phyloP scores from a whole-genome alignment of 2,113 vertebrate species.

The Larimichthys polyactis region DNA sequence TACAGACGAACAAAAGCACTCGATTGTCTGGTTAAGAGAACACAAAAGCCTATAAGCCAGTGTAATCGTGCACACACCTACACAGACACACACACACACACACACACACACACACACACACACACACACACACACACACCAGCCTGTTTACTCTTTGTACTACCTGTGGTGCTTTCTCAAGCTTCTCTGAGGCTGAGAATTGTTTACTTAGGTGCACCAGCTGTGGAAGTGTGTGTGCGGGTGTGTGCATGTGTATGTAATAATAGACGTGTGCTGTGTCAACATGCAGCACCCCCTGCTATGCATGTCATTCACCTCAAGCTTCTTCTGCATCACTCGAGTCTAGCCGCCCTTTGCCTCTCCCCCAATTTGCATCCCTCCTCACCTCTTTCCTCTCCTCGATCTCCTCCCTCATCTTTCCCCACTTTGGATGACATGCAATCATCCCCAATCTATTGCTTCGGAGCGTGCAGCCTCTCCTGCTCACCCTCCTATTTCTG shows the following conservation, averaged over 20 bases:
- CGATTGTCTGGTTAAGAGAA: slow-evolving; percentile 51
- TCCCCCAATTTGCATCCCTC: slow-evolving; percentile 22
- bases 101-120: slow-evolving; percentile 13
- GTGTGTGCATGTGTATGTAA: slow-evolving; percentile 36
- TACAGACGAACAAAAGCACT: slow-evolving; percentile 52
- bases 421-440: slow-evolving; percentile 32
- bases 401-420: slow-evolving; percentile 1
- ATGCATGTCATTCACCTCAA: slow-evolving; percentile 59
- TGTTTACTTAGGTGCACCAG: slow-evolving; percentile 52
- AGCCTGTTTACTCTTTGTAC: not conserved
- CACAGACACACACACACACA: not conserved
- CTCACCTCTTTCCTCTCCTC: slow-evolving; percentile 11
- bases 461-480: slow-evolving; percentile 28
- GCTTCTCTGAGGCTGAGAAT: slow-evolving; percentile 31
- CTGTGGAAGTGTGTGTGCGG: slow-evolving; percentile 30
- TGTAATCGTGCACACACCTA: not conserved
- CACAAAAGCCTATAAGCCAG: slow-evolving; percentile 18
- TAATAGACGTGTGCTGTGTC: slow-evolving; percentile 66
- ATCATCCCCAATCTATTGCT: slow-evolving; percentile 43
- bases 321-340: slow-evolving; percentile 28
- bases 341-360: not conserved
- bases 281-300: slow-evolving; percentile 64
- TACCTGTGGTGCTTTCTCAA: slow-evolving; percentile 46
- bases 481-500: slow-evolving; percentile 46
- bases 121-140: slow-evolving; percentile 21